Percentiles rank a stretch among this genome's conserved stretches.
These are phyloP conservation scores for Stramonita haemastoma DNA, from an alignment of 2,888 invertebrate genomes.

Conservation along the genomic window DNA sequence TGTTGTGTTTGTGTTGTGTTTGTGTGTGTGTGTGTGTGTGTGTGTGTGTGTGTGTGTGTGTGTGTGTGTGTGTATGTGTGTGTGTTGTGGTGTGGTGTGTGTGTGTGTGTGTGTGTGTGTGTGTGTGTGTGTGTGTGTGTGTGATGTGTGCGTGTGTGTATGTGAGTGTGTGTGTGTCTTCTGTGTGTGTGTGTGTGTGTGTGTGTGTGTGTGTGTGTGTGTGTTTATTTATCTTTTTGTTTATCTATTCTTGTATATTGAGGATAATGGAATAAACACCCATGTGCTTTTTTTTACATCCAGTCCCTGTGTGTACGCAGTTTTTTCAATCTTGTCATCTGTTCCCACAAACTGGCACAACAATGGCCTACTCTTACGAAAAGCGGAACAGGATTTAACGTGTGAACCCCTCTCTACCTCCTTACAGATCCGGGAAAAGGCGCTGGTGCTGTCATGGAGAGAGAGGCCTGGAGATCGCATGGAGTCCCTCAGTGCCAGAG, in stretches of 20 bases:
- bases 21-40: conserved; percentile 7
- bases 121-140: conserved; percentile 12
- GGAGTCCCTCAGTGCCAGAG: too few species aligned
- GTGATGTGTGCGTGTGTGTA: neutral
- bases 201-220: neutral
- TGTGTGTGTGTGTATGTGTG: conserved; percentile 15
- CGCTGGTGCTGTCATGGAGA: conserved; percentile 58
- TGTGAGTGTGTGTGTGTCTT: neutral
- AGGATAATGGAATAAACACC: too few species aligned
- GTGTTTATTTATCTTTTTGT: too few species aligned
- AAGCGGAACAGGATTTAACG: too few species aligned
- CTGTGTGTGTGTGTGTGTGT: neutral
- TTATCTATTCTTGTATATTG: too few species aligned
- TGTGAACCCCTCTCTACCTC: neutral
- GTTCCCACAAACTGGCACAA: too few species aligned
- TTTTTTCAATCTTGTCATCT: too few species aligned
- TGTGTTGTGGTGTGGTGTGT: neutral
- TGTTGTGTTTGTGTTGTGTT: neutral
- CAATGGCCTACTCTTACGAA: too few species aligned
- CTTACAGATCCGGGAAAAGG: conserved; percentile 59
- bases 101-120: conserved; percentile 12
- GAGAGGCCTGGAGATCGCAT: conserved; percentile 54
- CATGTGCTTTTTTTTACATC: too few species aligned
- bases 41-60: conserved; percentile 12
- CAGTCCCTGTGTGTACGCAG: too few species aligned